phyloP scores from a whole-genome alignment of 2,888 invertebrate genomes.

The Meiosimyza decipiens region DNA sequence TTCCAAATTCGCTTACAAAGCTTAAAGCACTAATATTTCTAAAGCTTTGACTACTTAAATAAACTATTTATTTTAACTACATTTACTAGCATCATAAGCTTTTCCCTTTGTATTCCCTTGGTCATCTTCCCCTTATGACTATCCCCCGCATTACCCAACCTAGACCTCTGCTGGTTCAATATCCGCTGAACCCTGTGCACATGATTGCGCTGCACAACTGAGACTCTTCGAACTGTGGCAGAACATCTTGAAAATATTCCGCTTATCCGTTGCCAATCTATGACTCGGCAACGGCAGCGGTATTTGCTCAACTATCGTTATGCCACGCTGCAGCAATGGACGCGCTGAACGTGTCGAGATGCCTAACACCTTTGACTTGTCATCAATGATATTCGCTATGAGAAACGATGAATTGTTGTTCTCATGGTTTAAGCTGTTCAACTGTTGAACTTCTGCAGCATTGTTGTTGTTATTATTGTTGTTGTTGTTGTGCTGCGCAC shows the following conservation, averaged over 20 bases:
- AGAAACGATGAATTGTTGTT: conserved; percentile 7
- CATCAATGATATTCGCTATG: conserved; percentile 24
- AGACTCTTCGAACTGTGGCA: conserved; percentile 64
- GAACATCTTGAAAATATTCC: conserved; percentile 61
- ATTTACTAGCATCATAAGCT: too few relatives aligned
- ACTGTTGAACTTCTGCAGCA: conserved; percentile 17
- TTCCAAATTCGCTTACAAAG: too few relatives aligned
- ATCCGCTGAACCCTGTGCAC: conserved; percentile 53
- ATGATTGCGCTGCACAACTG: conserved; percentile 59
- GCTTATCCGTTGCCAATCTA: conserved; percentile 45
- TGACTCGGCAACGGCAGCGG: conserved; percentile 33
- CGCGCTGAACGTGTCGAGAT: conserved; percentile 43
- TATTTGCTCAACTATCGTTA: conserved; percentile 59
- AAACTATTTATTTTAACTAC: too few relatives aligned
- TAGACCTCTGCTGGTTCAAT: conserved; percentile 63
- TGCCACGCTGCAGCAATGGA: conserved; percentile 58
- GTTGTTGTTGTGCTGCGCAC: conserved; percentile 37
- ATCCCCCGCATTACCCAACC: conserved; percentile 3
- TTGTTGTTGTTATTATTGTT: conserved; percentile 26
- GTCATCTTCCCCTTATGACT: too few relatives aligned
- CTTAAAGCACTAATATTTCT: too few relatives aligned
- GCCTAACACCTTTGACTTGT: conserved; percentile 39
- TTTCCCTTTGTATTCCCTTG: too few relatives aligned
- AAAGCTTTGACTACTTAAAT: too few relatives aligned
- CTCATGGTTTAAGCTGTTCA: not conserved